Evolutionary conservation across 1,140 invertebrate species (phyloP), one percentile per base, ranked within the genome.

Genomic region (Pissodes strobi): DNA sequence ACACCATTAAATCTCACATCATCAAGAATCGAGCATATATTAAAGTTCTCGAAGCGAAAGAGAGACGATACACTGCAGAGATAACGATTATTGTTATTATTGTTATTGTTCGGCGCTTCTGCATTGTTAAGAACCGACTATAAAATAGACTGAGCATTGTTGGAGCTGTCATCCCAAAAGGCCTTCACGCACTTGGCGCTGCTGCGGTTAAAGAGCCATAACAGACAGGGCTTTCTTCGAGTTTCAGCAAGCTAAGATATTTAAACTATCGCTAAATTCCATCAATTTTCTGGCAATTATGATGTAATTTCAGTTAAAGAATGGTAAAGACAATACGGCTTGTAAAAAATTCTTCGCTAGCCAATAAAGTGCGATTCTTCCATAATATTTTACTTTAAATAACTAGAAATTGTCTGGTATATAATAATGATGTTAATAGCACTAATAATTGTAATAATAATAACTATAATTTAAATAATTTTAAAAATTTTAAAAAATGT

Each of bases 61-160:
- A 56, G 30, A 22, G 38, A 23, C 52, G 52, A 56, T 56, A 15
- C 37, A 22, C 52, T 27, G 37, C 34, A 41, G 17, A 39, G 49
- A 52, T 52, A 52, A 52, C 49, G 49, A 49, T 49, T 49, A 49
- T 49, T 53, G 30, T 53, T 53, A 37, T 53, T 53, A 53, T 34
- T 53, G 27, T 53, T 53, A 53, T 53, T 53, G 51, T 53, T 53
- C 18, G 34, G 34, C 52, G 52, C 52, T 56, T 56, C 52, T 56
- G 52, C 52, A 56, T 56, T 56, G 52, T 56, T 56, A 41, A 39
- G 52, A 56, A 23, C 22, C 37, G 52, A 39, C 52, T 18, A 56
- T 56, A 56, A 56, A 56, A 56, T 56, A 56, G 52, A 56, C 34
- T 41, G 52, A 23, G 23, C 34, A 56, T 56, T 56, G 52, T 56